These are phyloP conservation scores for Eustalomyia histrio DNA, from an alignment of 2,888 invertebrate genomes.

Conservation along the genomic window DNA sequence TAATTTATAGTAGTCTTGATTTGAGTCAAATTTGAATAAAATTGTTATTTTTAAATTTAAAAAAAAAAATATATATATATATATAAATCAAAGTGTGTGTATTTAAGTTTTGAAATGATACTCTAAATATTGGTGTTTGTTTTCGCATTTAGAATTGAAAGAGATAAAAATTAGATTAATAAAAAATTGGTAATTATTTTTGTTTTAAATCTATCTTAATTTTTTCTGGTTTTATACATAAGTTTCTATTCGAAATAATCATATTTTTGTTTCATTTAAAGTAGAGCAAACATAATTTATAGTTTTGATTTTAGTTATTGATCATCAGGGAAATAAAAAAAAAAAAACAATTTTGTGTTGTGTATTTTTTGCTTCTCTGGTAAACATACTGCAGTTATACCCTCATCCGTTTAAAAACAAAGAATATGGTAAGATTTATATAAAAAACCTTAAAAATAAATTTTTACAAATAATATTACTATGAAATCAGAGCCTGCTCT, in stretches of 20 bases:
- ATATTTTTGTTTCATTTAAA: slow-evolving; percentile 7
- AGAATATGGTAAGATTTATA: no score
- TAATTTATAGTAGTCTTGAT: slow-evolving; percentile 29
- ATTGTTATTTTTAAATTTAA: slow-evolving; percentile 34
- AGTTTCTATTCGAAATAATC: slow-evolving; percentile 50
- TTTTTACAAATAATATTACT: no score
- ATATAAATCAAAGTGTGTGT: slow-evolving; percentile 26
- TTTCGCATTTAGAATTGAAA: slow-evolving; percentile 23
- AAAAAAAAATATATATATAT: neutral
- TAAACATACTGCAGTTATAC: neutral
- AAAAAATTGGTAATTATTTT: slow-evolving; percentile 15
- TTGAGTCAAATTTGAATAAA: slow-evolving; percentile 23
- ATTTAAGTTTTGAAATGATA: neutral
- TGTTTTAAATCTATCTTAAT: neutral
- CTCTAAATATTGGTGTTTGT: slow-evolving; percentile 44
- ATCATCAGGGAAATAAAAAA: neutral
- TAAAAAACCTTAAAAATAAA: no score
- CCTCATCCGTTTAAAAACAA: neutral
- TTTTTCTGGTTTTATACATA: slow-evolving; percentile 17
- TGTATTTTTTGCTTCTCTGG: neutral
- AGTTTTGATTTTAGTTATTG: neutral
- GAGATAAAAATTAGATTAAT: neutral
- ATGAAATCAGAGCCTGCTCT: no score
- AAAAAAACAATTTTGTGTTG: no score
- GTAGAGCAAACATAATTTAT: neutral